Evolutionary conservation across 2,113 vertebrate genomes (phyloP).

Genomic region (Sturnus vulgaris): DNA sequence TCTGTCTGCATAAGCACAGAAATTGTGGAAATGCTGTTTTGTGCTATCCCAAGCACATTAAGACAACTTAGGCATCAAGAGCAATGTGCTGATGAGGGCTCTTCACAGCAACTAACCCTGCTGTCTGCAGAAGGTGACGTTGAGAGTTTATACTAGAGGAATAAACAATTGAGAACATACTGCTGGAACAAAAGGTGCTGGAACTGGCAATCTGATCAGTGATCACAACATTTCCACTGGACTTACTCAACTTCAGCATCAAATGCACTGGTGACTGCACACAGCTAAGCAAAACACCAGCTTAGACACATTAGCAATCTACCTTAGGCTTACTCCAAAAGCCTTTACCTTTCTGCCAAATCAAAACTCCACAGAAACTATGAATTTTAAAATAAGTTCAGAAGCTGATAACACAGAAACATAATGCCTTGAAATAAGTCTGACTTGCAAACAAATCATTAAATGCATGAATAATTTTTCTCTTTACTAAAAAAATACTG

Average conservation of each 20-base stretch:
- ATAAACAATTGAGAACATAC: slow-evolving; percentile 26
- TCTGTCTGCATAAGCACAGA: slow-evolving; percentile 4
- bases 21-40: neutral
- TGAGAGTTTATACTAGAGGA: slow-evolving; percentile 23
- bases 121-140: neutral
- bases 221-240: slow-evolving; percentile 7
- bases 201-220: neutral
- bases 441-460: slow-evolving; percentile 26
- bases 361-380: neutral
- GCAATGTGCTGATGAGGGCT: slow-evolving; percentile 33
- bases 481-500: slow-evolving; percentile 36
- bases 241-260: neutral
- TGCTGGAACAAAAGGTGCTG: slow-evolving; percentile 36
- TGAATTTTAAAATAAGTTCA: neutral
- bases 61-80: slow-evolving; percentile 22
- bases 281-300: neutral
- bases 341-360: neutral
- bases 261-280: neutral
- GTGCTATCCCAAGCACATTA: slow-evolving; percentile 24
- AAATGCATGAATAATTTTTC: slow-evolving; percentile 34
- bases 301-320: neutral
- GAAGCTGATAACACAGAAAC: neutral
- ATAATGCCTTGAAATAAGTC: neutral
- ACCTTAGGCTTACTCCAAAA: neutral
- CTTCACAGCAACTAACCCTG: neutral